These are phyloP conservation scores for Alligator mississippiensis DNA, from an alignment of 2,113 vertebrate genomes.

Conservation along the genomic window DNA sequence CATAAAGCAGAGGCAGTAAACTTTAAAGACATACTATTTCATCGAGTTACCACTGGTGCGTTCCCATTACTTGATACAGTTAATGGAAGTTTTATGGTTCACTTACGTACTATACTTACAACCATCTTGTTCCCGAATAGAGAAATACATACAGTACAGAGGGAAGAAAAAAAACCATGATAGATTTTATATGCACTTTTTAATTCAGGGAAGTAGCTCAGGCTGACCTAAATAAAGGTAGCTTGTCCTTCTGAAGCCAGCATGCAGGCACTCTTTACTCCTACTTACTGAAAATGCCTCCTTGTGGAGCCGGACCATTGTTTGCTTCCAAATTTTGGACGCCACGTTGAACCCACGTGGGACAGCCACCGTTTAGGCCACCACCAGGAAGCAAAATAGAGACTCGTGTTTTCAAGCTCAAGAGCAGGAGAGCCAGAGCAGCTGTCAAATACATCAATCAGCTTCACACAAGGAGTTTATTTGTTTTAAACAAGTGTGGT, in stretches of 20 bases:
- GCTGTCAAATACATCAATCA: not conserved
- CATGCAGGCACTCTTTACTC: not conserved
- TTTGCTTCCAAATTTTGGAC: not conserved
- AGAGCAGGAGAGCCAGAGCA: not conserved
- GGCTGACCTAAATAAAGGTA: not conserved
- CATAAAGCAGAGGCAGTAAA: slow-evolving; percentile 55
- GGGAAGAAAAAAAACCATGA: not conserved
- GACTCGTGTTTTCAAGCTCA: fast-evolving
- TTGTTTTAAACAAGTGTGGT: slow-evolving; percentile 20
- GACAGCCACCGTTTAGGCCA: not conserved
- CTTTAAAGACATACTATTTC: slow-evolving; percentile 45
- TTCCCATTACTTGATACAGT: slow-evolving; percentile 23
- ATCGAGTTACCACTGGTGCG: not conserved
- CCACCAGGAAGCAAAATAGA: not conserved
- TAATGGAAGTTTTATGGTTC: slow-evolving; percentile 58
- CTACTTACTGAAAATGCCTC: not conserved
- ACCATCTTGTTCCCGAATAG: slow-evolving; percentile 21
- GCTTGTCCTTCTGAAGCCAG: not conserved
- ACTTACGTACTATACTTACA: slow-evolving; percentile 49
- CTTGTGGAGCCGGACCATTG: not conserved
- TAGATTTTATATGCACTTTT: not conserved
- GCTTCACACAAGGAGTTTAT: not conserved
- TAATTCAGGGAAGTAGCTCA: not conserved
- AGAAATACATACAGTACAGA: not conserved
- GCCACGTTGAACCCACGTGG: fast-evolving